Evolutionary conservation across 2,888 invertebrate species (phyloP), one percentile per base, ranked within the genome.

Genomic region (Noctua fimbriata): DNA sequence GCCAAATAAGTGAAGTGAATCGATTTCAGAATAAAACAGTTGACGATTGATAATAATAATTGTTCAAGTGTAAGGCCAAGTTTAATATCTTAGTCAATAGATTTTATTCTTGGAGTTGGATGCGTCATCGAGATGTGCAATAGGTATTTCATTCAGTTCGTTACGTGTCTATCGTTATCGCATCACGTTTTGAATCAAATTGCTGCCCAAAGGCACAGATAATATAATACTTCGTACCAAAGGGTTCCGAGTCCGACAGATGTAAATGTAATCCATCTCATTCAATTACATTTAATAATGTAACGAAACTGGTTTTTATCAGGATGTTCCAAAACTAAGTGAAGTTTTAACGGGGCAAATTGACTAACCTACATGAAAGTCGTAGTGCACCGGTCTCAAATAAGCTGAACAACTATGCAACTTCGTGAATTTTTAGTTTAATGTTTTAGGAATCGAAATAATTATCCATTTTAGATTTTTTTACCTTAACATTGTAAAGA

Each of bases 71-170:
- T 49, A n/a, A 44, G 21, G 83, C 5, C 32, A 49, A 32, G 12
- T 49, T 49, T 1, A 65, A 41, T 65, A 21, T 49, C 14, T 36
- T 36, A 24, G 4, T 72, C 24, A 41, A 58, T 49, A 58, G 24
- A 47, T 36, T 55, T 77, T 65, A 67, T 69, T 67, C 32, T 78
- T 63, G 21, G 52, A 44, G 10, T 24, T 52, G 18, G 28, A 44
- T 83, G 77, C 52, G 44, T 83, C 52, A 82, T 67, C 55, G 28
- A 36, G n/a, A 58, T 73, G 65, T 36, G 73, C 47, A n/a, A 55
- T 47, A 16, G 28, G 47, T 36, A 73, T 66, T 79, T 58, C 18
- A 16, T 66, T 66, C 28, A 58, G 21, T 73, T n/a, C 14, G 44
- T 44, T n/a, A 82, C 74, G 28, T 28, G 18, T 44, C 36, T 24